Evolutionary conservation across 1,140 invertebrate genomes (phyloP).

Genomic region (Psix sp.): DNA sequence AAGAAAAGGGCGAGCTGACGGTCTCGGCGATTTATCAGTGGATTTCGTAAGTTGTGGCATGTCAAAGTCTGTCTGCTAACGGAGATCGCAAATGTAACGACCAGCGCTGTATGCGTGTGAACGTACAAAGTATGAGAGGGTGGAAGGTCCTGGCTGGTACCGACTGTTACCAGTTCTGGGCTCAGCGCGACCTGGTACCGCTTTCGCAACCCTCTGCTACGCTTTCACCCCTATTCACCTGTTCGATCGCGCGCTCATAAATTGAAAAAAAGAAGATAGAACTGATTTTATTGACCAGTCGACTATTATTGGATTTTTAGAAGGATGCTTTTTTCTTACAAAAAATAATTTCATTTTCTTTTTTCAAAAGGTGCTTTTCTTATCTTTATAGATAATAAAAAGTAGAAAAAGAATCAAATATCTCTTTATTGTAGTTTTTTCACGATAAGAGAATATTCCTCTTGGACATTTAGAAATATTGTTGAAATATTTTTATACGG

Average conservation of each 20-base stretch:
- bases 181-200: slow-evolving; percentile 69
- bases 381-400: too few relatives aligned
- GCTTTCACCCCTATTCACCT: slow-evolving; percentile 53
- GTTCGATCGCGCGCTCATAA: slow-evolving; percentile 58
- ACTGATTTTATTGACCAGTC: too few relatives aligned
- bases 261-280: slow-evolving; percentile 35
- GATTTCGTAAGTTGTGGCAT: slow-evolving; percentile 87
- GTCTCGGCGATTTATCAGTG: slow-evolving; percentile 94
- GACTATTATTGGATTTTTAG: neutral
- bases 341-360: neutral
- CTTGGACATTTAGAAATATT: too few relatives aligned
- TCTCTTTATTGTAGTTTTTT: too few relatives aligned
- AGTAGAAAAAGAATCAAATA: too few relatives aligned
- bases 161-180: slow-evolving; percentile 65
- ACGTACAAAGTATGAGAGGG: slow-evolving; percentile 32
- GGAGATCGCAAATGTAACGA: slow-evolving; percentile 16
- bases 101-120: slow-evolving; percentile 24
- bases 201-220: slow-evolving; percentile 44
- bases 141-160: slow-evolving; percentile 64
- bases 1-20: slow-evolving; percentile 89
- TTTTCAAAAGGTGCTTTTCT: too few relatives aligned
- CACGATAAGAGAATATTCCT: too few relatives aligned
- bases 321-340: neutral
- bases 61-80: slow-evolving; percentile 7
- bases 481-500: too few relatives aligned